Evolutionary conservation across 2,888 invertebrate genomes (phyloP).

Genomic region (Spodoptera littoralis): DNA sequence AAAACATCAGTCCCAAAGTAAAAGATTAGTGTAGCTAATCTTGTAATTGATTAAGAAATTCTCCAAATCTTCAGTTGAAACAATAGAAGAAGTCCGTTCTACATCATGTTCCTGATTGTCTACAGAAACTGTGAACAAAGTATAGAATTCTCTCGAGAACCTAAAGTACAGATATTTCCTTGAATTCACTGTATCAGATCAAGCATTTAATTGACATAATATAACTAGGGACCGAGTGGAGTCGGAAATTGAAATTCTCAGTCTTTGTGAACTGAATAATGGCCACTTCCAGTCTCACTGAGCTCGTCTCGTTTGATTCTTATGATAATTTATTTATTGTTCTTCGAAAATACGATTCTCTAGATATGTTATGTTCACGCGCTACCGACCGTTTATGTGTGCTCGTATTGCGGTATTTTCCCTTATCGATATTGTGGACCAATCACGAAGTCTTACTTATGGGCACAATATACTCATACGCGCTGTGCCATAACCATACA

Average conservation of each 20-base stretch:
- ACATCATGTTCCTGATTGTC: too few relatives aligned
- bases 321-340: constrained; percentile 47
- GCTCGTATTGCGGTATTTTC: constrained; percentile 25
- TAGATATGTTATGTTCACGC: constrained; percentile 11
- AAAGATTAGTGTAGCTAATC: too few relatives aligned
- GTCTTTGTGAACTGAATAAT: constrained; percentile 43
- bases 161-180: neutral
- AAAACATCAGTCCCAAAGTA: too few relatives aligned
- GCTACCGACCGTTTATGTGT: constrained; percentile 9
- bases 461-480: constrained; percentile 19
- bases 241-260: constrained; percentile 45
- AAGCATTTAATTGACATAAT: constrained; percentile 30
- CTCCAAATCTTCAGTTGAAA: too few relatives aligned
- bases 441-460: constrained; percentile 42
- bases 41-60: too few relatives aligned
- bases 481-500: constrained; percentile 23
- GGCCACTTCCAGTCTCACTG: constrained; percentile 24
- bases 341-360: constrained; percentile 22
- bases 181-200: constrained; percentile 27
- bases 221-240: constrained; percentile 24
- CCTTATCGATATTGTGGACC: constrained; percentile 41
- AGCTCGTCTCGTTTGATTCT: constrained; percentile 16
- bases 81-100: too few relatives aligned
- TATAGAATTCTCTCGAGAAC: neutral
- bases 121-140: neutral